A percentile compares a stretch with the other conserved stretches of the same genome.
phyloP scores from a whole-genome alignment of 1,140 invertebrate species.

The Steinernema feltiae region DNA sequence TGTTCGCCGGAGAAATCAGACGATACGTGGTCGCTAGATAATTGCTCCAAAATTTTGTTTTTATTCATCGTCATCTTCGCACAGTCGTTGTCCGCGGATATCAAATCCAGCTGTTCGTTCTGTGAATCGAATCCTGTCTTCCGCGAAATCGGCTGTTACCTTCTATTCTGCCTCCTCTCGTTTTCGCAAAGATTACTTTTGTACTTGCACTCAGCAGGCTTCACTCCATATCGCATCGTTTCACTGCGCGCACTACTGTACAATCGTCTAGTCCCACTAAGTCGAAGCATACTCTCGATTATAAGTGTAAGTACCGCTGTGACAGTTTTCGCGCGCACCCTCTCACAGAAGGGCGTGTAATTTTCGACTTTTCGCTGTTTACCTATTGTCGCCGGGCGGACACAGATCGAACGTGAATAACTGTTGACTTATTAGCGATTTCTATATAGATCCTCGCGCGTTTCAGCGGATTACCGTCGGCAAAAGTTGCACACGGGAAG shows the following conservation, averaged over 20 bases:
- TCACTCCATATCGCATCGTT: too few relatives aligned
- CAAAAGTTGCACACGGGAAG: too few relatives aligned
- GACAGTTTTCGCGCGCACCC: constrained; percentile 7
- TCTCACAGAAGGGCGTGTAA: not conserved
- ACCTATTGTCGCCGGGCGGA: not conserved
- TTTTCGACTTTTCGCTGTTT: not conserved
- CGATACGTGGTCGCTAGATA: constrained; percentile 4
- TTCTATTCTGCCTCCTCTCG: not conserved
- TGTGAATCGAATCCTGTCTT: not conserved
- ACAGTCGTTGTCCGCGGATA: not conserved
- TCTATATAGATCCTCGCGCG: not conserved
- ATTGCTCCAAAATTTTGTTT: constrained; percentile 11
- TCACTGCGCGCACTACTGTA: too few relatives aligned
- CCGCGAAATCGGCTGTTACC: not conserved
- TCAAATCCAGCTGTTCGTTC: not conserved
- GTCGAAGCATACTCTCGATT: too few relatives aligned
- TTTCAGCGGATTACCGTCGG: not conserved
- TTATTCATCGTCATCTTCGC: constrained; percentile 5
- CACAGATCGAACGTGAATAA: not conserved
- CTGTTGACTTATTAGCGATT: not conserved
- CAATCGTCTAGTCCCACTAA: too few relatives aligned
- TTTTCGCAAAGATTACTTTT: too few relatives aligned
- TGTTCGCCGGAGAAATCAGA: not conserved
- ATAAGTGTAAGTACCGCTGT: not conserved
- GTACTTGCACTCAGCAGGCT: too few relatives aligned